Percentiles rank a stretch among this genome's conserved stretches.
These are phyloP conservation scores for Cactoblastis cactorum DNA, from an alignment of 2,888 invertebrate genomes.

Conservation along the genomic window DNA sequence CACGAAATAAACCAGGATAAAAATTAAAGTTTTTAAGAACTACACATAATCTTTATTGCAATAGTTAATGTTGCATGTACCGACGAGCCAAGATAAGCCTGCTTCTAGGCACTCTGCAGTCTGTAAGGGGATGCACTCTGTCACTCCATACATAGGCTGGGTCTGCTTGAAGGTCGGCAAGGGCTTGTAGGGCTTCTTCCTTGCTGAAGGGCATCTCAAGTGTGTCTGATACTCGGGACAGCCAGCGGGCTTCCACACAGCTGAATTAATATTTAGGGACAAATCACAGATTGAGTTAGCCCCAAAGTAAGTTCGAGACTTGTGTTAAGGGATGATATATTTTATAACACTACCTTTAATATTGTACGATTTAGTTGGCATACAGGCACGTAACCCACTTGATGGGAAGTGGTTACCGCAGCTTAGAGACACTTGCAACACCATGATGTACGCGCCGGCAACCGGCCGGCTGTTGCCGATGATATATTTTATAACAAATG, in stretches of 20 bases:
- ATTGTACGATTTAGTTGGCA: too few relatives aligned
- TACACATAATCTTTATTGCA: background rate
- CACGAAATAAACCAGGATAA: background rate
- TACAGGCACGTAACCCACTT: too few relatives aligned
- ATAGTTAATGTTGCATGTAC: constrained; percentile 29
- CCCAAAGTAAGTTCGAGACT: too few relatives aligned
- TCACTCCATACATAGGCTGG: constrained; percentile 60
- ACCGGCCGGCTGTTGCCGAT: too few relatives aligned
- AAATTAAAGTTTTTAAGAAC: too few relatives aligned
- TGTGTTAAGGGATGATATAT: too few relatives aligned
- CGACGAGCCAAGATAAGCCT: constrained; percentile 48
- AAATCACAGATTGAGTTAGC: too few relatives aligned
- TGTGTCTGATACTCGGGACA: constrained; percentile 51
- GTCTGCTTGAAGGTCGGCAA: constrained; percentile 40
- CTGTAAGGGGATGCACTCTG: constrained; percentile 51
- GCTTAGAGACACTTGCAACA: too few relatives aligned
- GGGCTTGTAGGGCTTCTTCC: constrained; percentile 31
- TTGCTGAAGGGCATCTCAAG: constrained; percentile 42
- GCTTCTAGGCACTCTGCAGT: constrained; percentile 57
- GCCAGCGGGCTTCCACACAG: constrained; percentile 66
- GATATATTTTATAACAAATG: too few relatives aligned
- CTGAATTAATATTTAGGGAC: constrained; percentile 39
- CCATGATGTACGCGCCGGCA: too few relatives aligned
- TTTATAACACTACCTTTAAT: too few relatives aligned
- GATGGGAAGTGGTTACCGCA: too few relatives aligned